Conservation (phyloP, 2,888 invertebrate species). For the Frankliniella fusca region DNA sequence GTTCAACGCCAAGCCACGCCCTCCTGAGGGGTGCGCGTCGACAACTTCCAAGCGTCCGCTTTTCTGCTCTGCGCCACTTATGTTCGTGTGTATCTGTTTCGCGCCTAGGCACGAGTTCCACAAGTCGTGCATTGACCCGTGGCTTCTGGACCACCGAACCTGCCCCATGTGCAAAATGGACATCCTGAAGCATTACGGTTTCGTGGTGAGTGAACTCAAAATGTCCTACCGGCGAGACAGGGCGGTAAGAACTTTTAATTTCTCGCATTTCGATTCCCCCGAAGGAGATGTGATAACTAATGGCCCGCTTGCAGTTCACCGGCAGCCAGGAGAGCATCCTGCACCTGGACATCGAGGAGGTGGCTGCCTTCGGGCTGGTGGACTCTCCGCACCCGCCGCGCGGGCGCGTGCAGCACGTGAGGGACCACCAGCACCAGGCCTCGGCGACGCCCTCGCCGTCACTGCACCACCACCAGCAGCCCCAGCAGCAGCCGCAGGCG, state of each 20-base stretch:
- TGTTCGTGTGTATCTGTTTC: no score
- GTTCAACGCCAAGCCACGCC: conserved; percentile 41
- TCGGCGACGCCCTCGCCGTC: neutral
- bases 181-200: conserved; percentile 84
- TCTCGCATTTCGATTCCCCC: neutral
- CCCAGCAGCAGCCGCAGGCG: neutral
- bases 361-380: conserved; percentile 39
- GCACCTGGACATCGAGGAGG: conserved; percentile 58
- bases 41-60: no score
- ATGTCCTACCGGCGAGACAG: no score
- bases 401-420: neutral
- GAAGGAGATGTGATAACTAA: no score
- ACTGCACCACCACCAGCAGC: neutral
- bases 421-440: neutral
- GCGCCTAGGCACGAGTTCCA: conserved; percentile 83
- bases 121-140: conserved; percentile 92
- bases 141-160: conserved; percentile 89
- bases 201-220: conserved; percentile 63
- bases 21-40: no score
- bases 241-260: neutral
- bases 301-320: conserved; percentile 61
- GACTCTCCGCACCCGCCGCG: neutral
- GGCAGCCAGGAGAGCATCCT: conserved; percentile 81
- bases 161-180: conserved; percentile 98
- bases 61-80: no score